Evolutionary conservation across 2,797 vertebrate species (phyloP).

Genomic region (Meda fulgida): DNA sequence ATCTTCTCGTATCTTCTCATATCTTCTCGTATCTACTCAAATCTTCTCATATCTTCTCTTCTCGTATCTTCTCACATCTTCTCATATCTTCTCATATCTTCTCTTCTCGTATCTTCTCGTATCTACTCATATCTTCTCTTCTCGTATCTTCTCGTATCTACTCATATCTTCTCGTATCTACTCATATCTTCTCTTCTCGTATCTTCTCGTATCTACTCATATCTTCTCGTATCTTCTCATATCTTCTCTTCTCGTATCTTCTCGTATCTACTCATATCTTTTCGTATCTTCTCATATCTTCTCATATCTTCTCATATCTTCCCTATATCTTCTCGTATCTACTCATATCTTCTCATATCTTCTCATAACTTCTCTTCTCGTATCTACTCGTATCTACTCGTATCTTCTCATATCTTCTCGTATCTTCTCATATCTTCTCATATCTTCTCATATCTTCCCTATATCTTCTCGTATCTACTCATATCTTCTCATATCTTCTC

Average conservation of each 20-base stretch:
- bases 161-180: rapidly evolving
- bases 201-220: rapidly evolving
- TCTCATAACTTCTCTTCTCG: no score
- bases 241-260: neutral
- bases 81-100: rapidly evolving
- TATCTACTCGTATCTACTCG: no score
- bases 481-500: neutral
- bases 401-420: neutral
- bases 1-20: neutral
- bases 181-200: rapidly evolving
- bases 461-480: neutral
- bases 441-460: neutral
- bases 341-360: no score
- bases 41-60: neutral
- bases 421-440: neutral
- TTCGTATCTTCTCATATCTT: no score
- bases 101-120: rapidly evolving
- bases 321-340: no score
- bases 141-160: rapidly evolving
- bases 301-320: no score
- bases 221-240: rapidly evolving
- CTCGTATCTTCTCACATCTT: neutral
- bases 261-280: no score
- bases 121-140: neutral
- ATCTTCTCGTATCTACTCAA: neutral